Evolutionary conservation across 2,888 invertebrate species (phyloP).

Genomic region (Ormyrus rosae): DNA sequence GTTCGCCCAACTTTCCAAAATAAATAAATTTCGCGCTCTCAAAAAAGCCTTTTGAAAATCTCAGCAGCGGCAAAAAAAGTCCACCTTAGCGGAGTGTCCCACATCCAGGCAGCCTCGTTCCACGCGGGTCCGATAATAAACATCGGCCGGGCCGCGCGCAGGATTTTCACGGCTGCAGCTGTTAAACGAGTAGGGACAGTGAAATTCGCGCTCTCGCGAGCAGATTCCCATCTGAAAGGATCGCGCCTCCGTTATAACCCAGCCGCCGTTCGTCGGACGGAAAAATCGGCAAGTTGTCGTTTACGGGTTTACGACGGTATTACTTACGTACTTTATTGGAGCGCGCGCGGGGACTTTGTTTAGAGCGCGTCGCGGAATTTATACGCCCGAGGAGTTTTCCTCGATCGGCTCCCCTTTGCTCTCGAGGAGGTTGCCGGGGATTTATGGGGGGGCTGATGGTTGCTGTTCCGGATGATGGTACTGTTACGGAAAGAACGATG

Average conservation of each 20-base stretch:
- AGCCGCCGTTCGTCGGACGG: neutral
- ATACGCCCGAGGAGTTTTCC: slow-evolving; percentile 25
- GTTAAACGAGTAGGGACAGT: slow-evolving; percentile 17
- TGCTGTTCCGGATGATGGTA: neutral
- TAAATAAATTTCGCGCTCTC: too few species aligned
- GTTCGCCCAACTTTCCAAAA: too few species aligned
- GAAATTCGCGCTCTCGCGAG: slow-evolving; percentile 6
- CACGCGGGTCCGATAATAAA: too few species aligned
- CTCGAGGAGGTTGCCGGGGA: slow-evolving; percentile 6
- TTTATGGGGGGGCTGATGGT: slow-evolving; percentile 29
- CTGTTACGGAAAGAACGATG: neutral
- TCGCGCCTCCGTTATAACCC: slow-evolving; percentile 30
- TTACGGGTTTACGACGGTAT: slow-evolving; percentile 39
- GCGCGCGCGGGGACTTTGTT: slow-evolving; percentile 6
- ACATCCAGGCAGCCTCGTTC: too few species aligned
- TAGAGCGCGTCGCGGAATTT: slow-evolving; percentile 16
- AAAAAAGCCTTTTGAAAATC: too few species aligned
- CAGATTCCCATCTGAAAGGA: neutral
- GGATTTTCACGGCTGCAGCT: too few species aligned
- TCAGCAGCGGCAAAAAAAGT: too few species aligned
- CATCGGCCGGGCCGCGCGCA: too few species aligned
- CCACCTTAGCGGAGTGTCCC: too few species aligned
- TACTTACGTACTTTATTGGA: slow-evolving; percentile 41
- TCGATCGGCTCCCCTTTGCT: neutral
- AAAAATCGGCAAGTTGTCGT: slow-evolving; percentile 11